Evolutionary conservation across 2,888 invertebrate species (phyloP).

Genomic region (Sesia bembeciformis): DNA sequence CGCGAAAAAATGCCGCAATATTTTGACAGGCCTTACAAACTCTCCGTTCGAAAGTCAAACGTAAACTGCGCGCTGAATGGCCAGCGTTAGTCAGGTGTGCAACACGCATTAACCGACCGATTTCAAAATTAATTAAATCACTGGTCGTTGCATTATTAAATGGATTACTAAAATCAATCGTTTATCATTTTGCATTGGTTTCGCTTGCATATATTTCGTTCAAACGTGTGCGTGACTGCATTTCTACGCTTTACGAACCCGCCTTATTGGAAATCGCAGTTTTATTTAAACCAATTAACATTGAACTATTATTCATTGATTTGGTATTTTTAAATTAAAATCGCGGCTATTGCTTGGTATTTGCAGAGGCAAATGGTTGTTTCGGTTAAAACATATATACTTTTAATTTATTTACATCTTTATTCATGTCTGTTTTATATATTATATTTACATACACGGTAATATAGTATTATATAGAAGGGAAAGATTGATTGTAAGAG

Average conservation of each 20-base stretch:
- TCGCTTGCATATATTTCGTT: conserved; percentile 8
- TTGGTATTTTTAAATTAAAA: neutral
- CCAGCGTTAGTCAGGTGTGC: conserved; percentile 43
- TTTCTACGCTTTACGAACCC: conserved; percentile 8
- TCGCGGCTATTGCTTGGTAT: too few relatives aligned
- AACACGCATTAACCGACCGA: conserved; percentile 24
- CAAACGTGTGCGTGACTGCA: conserved; percentile 7
- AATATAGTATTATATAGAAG: too few relatives aligned
- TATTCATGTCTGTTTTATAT: too few relatives aligned
- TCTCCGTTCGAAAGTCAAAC: conserved; percentile 64
- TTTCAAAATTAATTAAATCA: conserved; percentile 22
- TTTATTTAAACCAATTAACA: neutral
- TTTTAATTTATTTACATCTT: too few relatives aligned
- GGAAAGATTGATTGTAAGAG: too few relatives aligned
- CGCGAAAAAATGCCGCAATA: conserved; percentile 20
- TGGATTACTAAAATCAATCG: conserved; percentile 16
- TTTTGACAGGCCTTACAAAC: conserved; percentile 17
- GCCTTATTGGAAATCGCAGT: conserved; percentile 15
- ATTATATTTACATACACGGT: too few relatives aligned
- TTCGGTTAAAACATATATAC: too few relatives aligned
- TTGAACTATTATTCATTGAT: neutral
- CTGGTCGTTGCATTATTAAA: conserved; percentile 7
- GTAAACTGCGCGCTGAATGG: conserved; percentile 47
- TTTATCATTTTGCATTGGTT: conserved; percentile 9
- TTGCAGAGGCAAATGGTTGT: too few relatives aligned